Percentiles rank a stretch among this genome's conserved stretches.
phyloP scores from a whole-genome alignment of 2,113 vertebrate species.

The Poeciliopsis occidentalis region DNA sequence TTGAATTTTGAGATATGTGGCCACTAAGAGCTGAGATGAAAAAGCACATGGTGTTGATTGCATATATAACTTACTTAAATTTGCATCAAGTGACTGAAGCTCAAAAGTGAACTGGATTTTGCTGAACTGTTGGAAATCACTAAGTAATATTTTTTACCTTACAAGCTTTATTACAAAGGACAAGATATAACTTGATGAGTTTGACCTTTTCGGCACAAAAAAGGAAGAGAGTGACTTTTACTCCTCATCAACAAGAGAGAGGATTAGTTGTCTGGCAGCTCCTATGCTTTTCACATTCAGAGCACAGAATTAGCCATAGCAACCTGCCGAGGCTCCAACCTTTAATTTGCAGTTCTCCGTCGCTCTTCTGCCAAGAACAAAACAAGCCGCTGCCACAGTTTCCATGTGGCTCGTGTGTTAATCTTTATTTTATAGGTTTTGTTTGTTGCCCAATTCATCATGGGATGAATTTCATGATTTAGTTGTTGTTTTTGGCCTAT shows the following conservation, averaged over 20 bases:
- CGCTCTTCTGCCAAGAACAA: constrained; percentile 15
- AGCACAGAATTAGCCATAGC: constrained; percentile 9
- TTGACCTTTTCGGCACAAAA: constrained; percentile 51
- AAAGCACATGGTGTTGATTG: background rate
- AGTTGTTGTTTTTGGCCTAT: constrained; percentile 46
- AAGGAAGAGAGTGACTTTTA: constrained; percentile 34
- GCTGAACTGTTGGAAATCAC: background rate
- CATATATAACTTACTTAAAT: background rate
- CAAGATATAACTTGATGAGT: constrained; percentile 28
- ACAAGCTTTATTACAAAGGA: constrained; percentile 29
- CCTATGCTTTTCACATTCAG: constrained; percentile 12
- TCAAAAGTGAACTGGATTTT: background rate
- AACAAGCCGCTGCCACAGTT: background rate
- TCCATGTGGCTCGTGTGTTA: constrained; percentile 11
- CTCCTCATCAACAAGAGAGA: constrained; percentile 10
- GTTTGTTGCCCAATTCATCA: constrained; percentile 31
- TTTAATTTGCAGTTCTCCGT: constrained; percentile 15
- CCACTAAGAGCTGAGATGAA: background rate
- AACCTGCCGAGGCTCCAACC: constrained; percentile 10
- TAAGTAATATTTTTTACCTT: background rate
- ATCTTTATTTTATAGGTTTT: constrained; percentile 29
- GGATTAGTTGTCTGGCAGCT: constrained; percentile 32
- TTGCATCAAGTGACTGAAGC: background rate
- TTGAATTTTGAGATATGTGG: background rate
- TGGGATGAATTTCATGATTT: constrained; percentile 34